Conservation (phyloP, 2,797 vertebrate genomes). For the Betta splendens region DNA sequence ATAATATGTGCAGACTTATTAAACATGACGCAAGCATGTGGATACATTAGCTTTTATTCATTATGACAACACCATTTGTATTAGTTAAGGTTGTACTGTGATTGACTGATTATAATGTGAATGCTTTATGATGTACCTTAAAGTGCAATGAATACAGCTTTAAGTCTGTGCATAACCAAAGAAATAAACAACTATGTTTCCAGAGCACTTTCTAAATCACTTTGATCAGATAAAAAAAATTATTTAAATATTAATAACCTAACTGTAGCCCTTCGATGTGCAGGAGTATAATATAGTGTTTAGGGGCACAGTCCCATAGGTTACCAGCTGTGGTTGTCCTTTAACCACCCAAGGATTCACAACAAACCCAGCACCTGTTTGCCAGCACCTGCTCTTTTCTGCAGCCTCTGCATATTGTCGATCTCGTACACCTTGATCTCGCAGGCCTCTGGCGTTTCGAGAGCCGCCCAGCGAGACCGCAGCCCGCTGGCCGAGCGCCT, state of each 20-base stretch:
- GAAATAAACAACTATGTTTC: too few species aligned
- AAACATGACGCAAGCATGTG: too few species aligned
- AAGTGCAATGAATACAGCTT: not conserved
- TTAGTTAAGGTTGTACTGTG: not conserved
- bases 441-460: constrained; percentile 88
- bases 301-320: not conserved
- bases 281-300: too few species aligned
- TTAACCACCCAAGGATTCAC: constrained; percentile 42
- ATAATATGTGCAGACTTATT: too few species aligned
- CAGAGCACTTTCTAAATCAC: too few species aligned
- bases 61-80: not conserved
- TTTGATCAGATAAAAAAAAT: too few species aligned
- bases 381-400: constrained; percentile 85
- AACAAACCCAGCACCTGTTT: constrained; percentile 84
- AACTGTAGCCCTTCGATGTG: too few species aligned
- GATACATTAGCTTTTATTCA: too few species aligned
- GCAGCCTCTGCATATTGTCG: constrained; percentile 90
- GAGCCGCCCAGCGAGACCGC: constrained; percentile 87
- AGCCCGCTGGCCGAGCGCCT: constrained; percentile 83
- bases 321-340: constrained; percentile 34
- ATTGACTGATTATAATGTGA: too few species aligned
- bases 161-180: not conserved
- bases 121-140: too few species aligned
- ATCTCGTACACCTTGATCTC: constrained; percentile 97
- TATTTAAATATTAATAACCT: too few species aligned